phyloP scores from a whole-genome alignment of 2,113 vertebrate genomes.

The Podarcis cretensis region DNA sequence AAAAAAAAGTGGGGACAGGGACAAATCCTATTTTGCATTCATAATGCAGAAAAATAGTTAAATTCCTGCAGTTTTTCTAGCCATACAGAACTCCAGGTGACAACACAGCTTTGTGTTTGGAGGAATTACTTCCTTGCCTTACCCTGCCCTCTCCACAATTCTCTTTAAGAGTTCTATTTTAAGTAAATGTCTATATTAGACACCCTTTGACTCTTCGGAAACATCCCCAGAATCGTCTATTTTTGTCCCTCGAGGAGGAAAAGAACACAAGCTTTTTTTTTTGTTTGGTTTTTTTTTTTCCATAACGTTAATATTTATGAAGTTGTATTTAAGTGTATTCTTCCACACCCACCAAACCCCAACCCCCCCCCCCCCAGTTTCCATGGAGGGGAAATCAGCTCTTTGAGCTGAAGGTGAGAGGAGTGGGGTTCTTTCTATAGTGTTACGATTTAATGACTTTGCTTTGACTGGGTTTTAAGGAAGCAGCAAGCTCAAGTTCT shows the following conservation, averaged over 20 bases:
- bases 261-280: conserved; percentile 53
- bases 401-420: conserved; percentile 40
- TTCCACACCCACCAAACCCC: no score
- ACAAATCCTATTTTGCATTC: background rate
- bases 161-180: background rate
- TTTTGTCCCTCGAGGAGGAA: conserved; percentile 67
- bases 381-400: conserved; percentile 34
- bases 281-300: conserved; percentile 19
- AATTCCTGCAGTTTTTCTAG: background rate
- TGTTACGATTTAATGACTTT: conserved; percentile 52
- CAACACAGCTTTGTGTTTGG: background rate
- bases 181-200: conserved; percentile 79
- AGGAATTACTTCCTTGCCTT: background rate
- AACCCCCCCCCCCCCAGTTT: conserved; percentile 30
- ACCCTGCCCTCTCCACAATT: background rate
- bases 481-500: conserved; percentile 29
- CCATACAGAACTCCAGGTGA: background rate
- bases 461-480: conserved; percentile 66
- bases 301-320: conserved; percentile 76
- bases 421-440: conserved; percentile 48
- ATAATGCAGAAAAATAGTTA: background rate
- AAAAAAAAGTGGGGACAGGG: background rate
- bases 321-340: conserved; percentile 74
- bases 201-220: conserved; percentile 5
- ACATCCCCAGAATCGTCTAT: background rate